Percentiles rank a stretch among this genome's conserved stretches.
These are phyloP conservation scores for Thyatira batis DNA, from an alignment of 2,888 invertebrate species.

Conservation along the genomic window DNA sequence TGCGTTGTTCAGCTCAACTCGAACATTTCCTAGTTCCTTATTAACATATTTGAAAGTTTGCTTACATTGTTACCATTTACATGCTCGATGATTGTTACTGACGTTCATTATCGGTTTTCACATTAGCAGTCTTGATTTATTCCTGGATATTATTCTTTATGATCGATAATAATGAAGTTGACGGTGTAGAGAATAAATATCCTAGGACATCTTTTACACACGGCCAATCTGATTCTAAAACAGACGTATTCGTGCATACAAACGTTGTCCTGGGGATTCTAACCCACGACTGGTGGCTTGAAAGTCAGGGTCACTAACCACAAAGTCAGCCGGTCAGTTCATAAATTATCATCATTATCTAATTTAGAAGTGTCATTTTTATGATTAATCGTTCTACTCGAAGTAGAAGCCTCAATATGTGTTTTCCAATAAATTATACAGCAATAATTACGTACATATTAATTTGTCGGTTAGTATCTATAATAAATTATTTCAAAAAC, in stretches of 20 bases:
- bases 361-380: too few relatives aligned
- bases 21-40: slow-evolving; percentile 31
- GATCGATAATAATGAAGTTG: too few relatives aligned
- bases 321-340: too few relatives aligned
- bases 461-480: neutral
- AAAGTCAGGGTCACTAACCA: too few relatives aligned
- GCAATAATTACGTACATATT: neutral
- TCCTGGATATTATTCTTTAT: neutral
- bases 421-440: neutral
- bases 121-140: neutral
- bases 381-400: neutral
- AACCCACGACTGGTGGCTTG: too few relatives aligned
- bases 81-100: too few relatives aligned
- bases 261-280: too few relatives aligned
- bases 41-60: slow-evolving; percentile 9
- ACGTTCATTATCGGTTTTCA: neutral
- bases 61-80: neutral
- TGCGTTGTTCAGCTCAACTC: slow-evolving; percentile 36
- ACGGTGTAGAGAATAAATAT: too few relatives aligned
- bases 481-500: neutral
- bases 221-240: too few relatives aligned
- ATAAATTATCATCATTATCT: too few relatives aligned
- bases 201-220: too few relatives aligned
- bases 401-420: neutral
- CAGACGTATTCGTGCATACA: too few relatives aligned